phyloP scores from a whole-genome alignment of 2,113 vertebrate genomes.

The Dendropsophus ebraccatus region DNA sequence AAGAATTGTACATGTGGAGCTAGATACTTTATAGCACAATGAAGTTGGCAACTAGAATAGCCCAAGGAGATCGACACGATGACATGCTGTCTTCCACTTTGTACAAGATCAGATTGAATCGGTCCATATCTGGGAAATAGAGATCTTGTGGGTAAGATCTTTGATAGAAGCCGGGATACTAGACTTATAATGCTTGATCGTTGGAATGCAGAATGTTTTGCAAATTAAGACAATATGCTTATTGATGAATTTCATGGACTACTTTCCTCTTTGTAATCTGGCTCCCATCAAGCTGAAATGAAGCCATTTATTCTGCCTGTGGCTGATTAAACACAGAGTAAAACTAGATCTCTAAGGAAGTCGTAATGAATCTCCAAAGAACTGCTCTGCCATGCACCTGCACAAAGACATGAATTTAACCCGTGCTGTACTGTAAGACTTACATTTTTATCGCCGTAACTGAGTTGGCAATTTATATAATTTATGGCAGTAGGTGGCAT shows the following conservation, averaged over 20 bases:
- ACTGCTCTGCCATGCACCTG: constrained; percentile 83
- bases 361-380: constrained; percentile 74
- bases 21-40: neutral
- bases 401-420: constrained; percentile 68
- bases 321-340: constrained; percentile 90
- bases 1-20: neutral
- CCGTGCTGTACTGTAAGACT: neutral
- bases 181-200: constrained; percentile 4
- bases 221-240: constrained; percentile 75
- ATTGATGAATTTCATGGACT: constrained; percentile 66
- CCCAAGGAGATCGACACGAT: constrained; percentile 6
- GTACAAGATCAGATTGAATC: constrained; percentile 6
- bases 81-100: neutral
- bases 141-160: neutral
- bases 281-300: constrained; percentile 79
- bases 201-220: constrained; percentile 68
- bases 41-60: constrained; percentile 2
- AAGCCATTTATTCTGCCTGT: constrained; percentile 88
- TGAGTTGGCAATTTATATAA: neutral
- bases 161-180: neutral
- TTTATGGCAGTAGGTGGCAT: neutral
- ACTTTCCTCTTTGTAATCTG: constrained; percentile 73
- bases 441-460: neutral
- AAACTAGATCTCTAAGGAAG: constrained; percentile 73
- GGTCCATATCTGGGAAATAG: constrained; percentile 3